Percentiles rank a stretch among this genome's conserved stretches.
Conservation (phyloP, 1,140 invertebrate species). For the Tribolium castaneum region DNA sequence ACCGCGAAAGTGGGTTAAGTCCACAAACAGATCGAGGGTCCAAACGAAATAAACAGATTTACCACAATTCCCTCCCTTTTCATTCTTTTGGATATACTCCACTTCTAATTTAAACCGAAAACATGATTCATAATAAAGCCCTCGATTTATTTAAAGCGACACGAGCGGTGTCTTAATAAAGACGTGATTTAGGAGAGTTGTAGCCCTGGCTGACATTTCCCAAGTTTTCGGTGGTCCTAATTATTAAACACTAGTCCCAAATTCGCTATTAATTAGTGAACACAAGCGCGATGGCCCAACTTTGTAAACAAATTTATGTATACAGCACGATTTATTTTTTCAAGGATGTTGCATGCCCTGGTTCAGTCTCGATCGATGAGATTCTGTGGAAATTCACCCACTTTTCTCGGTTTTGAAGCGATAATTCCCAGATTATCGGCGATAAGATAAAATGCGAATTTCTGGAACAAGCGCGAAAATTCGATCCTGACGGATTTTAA, state of each 20-base stretch:
- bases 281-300: not conserved
- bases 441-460: not conserved
- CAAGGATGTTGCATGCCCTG: too few relatives aligned
- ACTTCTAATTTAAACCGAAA: not conserved
- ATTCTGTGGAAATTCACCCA: not conserved
- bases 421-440: not conserved
- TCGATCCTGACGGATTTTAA: not conserved
- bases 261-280: not conserved
- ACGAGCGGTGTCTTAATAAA: too few relatives aligned
- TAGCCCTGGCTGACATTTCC: not conserved
- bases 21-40: not conserved
- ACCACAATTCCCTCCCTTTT: not conserved
- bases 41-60: not conserved
- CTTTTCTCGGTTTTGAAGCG: not conserved
- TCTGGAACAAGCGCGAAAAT: not conserved
- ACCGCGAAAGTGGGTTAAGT: not conserved
- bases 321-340: too few relatives aligned
- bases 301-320: not conserved
- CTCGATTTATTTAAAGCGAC: not conserved
- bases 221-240: not conserved
- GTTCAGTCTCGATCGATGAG: not conserved
- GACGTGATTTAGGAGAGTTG: too few relatives aligned
- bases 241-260: not conserved
- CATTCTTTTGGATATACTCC: not conserved
- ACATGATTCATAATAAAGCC: not conserved